phyloP scores from a whole-genome alignment of 2,113 vertebrate species.

The Harpagus bidentatus region DNA sequence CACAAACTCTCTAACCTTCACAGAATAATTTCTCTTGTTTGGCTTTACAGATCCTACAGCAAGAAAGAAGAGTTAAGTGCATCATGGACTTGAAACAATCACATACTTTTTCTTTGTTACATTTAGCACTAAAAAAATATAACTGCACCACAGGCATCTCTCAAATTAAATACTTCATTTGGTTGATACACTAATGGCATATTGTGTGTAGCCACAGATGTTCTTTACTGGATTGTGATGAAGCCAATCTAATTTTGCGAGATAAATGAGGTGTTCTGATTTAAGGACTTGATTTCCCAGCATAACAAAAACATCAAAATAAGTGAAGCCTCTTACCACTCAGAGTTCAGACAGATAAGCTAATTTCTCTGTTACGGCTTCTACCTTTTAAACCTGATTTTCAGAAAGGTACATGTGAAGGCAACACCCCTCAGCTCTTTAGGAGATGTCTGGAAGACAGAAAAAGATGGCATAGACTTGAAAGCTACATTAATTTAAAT shows the following conservation, averaged over 20 bases:
- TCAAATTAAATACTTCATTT: conserved; percentile 23
- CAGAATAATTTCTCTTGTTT: background rate
- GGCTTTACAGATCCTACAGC: background rate
- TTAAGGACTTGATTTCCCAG: conserved; percentile 15
- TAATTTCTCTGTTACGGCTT: background rate
- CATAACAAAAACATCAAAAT: background rate
- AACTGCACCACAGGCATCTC: background rate
- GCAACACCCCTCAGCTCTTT: background rate
- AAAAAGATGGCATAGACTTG: background rate
- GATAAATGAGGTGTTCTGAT: conserved; percentile 11
- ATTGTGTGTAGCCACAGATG: background rate
- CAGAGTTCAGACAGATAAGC: background rate
- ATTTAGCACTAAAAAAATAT: background rate
- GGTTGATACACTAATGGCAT: background rate
- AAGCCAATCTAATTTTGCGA: conserved; percentile 10
- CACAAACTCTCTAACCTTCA: background rate
- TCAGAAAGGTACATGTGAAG: background rate
- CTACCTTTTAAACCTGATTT: background rate
- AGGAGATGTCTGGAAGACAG: background rate
- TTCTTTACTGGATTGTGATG: background rate
- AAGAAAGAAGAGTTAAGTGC: background rate
- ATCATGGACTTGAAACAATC: background rate
- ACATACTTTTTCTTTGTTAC: background rate
- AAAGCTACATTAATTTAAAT: background rate
- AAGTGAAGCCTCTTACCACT: background rate